A percentile compares a stretch with the other conserved stretches of the same genome.
Evolutionary conservation across 2,888 invertebrate species (phyloP).

Genomic region (Phanerotoma sp.): DNA sequence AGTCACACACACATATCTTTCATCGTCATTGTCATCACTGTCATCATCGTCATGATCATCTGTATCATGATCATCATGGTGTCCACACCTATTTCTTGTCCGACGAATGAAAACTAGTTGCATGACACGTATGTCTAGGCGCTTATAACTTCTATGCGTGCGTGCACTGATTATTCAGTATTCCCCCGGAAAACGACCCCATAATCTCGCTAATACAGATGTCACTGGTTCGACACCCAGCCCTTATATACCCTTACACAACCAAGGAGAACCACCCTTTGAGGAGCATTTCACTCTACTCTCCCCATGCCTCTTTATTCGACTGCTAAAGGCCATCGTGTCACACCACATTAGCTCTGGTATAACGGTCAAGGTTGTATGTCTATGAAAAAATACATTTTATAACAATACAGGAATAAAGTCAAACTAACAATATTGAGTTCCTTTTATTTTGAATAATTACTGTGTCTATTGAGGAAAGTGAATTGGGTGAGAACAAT

Average conservation of each 20-base stretch:
- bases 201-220: constrained; percentile 56
- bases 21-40: too few relatives aligned
- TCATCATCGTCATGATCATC: constrained; percentile 25
- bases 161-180: constrained; percentile 12
- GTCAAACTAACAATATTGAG: too few relatives aligned
- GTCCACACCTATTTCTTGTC: constrained; percentile 47
- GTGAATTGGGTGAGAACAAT: too few relatives aligned
- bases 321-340: constrained; percentile 14
- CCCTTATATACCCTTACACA: constrained; percentile 16
- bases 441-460: too few relatives aligned
- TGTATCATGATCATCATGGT: constrained; percentile 26
- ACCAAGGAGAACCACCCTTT: constrained; percentile 32
- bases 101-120: constrained; percentile 30
- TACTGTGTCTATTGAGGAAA: too few relatives aligned
- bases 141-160: neutral
- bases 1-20: too few relatives aligned
- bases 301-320: neutral
- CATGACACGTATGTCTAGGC: constrained; percentile 14
- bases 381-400: neutral
- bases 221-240: constrained; percentile 44
- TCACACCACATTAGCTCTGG: constrained; percentile 23
- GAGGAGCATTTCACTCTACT: constrained; percentile 9
- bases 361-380: constrained; percentile 10
- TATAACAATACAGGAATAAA: too few relatives aligned
- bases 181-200: constrained; percentile 37